Percentiles rank a stretch among this genome's conserved stretches.
Conservation (phyloP, 2,888 invertebrate species). For the Synergus umbraculus region DNA sequence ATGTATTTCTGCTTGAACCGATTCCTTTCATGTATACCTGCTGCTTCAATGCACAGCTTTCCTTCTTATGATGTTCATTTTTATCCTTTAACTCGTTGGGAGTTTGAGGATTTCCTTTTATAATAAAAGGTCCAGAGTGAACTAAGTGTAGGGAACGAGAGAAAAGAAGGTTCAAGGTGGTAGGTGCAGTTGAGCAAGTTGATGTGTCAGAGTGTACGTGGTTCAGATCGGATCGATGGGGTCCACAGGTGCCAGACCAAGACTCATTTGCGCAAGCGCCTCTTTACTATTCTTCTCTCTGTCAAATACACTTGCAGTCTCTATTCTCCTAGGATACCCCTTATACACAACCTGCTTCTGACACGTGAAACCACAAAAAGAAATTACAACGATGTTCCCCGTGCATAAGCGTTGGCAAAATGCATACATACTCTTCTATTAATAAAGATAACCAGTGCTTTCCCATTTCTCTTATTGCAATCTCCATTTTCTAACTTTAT, state of each 20-base stretch:
- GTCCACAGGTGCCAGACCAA: conserved; percentile 75
- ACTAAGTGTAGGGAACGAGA: conserved; percentile 14
- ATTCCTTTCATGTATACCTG: background rate
- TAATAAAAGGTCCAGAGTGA: background rate
- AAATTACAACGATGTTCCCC: background rate
- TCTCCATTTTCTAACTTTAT: background rate
- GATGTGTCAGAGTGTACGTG: conserved; percentile 53
- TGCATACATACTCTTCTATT: background rate
- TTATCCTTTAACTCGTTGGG: background rate
- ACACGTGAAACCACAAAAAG: conserved; percentile 14
- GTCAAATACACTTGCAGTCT: conserved; percentile 19
- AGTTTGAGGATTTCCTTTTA: background rate
- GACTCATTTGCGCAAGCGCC: conserved; percentile 73
- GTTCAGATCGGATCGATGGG: conserved; percentile 72
- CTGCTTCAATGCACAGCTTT: background rate
- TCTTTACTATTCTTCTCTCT: conserved; percentile 57
- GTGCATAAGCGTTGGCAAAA: conserved; percentile 12
- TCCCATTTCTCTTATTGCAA: background rate
- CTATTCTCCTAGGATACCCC: background rate
- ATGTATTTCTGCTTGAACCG: background rate
- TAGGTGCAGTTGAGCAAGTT: conserved; percentile 52
- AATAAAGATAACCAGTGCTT: background rate
- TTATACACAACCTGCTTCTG: conserved; percentile 36
- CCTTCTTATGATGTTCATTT: background rate
- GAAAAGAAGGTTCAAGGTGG: conserved; percentile 43